Evolutionary conservation across 2,113 vertebrate genomes (phyloP).

Genomic region (Phylloscopus trochilus): DNA sequence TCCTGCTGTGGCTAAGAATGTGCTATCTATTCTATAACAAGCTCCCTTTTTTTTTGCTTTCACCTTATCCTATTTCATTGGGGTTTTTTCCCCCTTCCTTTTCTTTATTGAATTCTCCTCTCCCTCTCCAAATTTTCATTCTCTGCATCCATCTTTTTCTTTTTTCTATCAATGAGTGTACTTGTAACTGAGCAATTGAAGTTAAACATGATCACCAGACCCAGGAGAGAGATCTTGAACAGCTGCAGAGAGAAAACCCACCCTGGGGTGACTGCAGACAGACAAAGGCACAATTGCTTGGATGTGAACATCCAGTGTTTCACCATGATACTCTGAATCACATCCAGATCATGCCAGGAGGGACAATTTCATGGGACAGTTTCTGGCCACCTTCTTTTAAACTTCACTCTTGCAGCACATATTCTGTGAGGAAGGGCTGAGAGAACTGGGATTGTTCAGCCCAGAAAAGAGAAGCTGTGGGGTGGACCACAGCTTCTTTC

Average conservation of each 20-base stretch:
- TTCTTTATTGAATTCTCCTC: background rate
- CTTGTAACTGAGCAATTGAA: background rate
- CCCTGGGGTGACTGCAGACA: background rate
- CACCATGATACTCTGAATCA: background rate
- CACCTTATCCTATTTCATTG: constrained; percentile 19
- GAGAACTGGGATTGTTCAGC: background rate
- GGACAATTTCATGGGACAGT: background rate
- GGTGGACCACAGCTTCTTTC: no score
- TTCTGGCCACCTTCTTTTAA: background rate
- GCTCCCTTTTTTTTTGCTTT: background rate
- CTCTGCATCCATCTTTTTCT: background rate
- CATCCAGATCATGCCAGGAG: background rate
- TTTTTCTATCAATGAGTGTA: background rate
- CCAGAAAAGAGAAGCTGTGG: background rate
- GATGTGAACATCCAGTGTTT: background rate
- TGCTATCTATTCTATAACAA: constrained; percentile 4
- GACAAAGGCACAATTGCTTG: background rate
- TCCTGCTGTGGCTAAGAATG: background rate
- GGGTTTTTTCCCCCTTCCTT: background rate
- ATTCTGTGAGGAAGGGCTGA: background rate
- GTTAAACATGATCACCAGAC: background rate
- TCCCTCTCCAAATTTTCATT: background rate
- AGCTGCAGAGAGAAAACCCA: background rate
- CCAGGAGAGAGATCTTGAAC: background rate
- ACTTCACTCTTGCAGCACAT: background rate